Evolutionary conservation across 2,797 vertebrate genomes (phyloP).

Genomic region (Sarcophilus harrisii): DNA sequence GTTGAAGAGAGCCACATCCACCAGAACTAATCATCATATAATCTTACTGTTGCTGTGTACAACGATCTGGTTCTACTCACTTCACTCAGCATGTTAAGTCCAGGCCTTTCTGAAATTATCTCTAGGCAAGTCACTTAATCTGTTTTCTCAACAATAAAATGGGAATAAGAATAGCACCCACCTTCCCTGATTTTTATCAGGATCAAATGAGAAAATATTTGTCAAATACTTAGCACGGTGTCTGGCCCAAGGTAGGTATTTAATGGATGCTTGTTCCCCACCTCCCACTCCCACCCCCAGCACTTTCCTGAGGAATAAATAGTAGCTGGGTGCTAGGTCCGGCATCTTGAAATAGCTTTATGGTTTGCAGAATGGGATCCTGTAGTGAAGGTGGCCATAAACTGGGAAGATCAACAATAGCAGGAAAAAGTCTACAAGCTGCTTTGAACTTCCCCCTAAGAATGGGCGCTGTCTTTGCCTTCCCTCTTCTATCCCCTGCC

Average conservation of each 20-base stretch:
- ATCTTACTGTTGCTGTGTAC: no score
- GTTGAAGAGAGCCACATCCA: no score
- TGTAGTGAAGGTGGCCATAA: neutral
- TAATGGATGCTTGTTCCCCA: neutral
- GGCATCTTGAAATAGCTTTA: neutral
- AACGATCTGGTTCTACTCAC: no score
- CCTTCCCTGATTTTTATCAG: neutral
- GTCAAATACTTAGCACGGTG: neutral
- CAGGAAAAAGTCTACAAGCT: neutral
- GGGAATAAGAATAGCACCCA: neutral
- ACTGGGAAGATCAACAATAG: neutral
- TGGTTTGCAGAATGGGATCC: neutral
- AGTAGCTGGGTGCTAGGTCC: neutral
- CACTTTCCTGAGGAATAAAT: neutral
- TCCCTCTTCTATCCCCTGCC: neutral
- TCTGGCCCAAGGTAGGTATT: neutral
- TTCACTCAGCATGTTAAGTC: no score
- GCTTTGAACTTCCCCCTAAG: neutral
- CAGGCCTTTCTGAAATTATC: no score
- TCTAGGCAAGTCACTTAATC: neutral
- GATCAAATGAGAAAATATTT: neutral
- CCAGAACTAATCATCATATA: no score
- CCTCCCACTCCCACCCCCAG: neutral
- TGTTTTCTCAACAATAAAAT: neutral
- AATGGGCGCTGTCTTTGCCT: neutral